These are phyloP conservation scores for Pantherophis alleghaniensis DNA, from an alignment of 2,797 vertebrate genomes.

Conservation along the genomic window DNA sequence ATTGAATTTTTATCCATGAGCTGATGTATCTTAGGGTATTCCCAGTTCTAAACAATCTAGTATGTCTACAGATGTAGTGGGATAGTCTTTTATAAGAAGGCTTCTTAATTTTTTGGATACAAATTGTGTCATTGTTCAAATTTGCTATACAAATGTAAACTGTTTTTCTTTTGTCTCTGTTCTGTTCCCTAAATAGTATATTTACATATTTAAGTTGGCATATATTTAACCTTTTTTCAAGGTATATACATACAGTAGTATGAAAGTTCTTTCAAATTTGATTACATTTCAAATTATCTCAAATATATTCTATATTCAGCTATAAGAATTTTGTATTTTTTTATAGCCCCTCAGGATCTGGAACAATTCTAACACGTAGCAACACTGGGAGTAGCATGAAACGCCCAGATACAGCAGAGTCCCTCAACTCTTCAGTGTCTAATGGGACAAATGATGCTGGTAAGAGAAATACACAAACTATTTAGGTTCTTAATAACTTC, in stretches of 20 bases:
- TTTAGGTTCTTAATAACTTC: neutral
- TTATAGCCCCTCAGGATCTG: conserved; percentile 82
- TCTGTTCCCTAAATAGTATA: neutral
- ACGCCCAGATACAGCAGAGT: conserved; percentile 92
- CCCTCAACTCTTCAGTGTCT: conserved; percentile 94
- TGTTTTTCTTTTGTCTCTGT: neutral
- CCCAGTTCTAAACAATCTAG: neutral
- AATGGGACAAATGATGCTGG: conserved; percentile 97
- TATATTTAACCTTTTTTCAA: neutral
- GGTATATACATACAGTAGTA: neutral
- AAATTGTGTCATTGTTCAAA: neutral
- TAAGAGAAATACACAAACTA: conserved; percentile 55
- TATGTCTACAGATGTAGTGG: neutral
- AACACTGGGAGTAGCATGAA: conserved; percentile 85
- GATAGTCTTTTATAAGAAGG: neutral
- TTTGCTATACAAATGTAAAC: neutral
- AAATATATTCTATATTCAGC: neutral
- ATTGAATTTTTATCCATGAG: neutral
- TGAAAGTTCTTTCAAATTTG: neutral
- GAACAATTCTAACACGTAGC: conserved; percentile 78
- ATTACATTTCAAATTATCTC: neutral
- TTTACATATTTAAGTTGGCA: neutral
- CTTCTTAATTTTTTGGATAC: neutral
- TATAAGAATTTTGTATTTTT: conserved; percentile 4
- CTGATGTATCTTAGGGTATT: neutral